Percentiles rank a stretch among this genome's conserved stretches.
Conservation (phyloP, 2,888 invertebrate genomes). For the Acanthacorydalis orientalis region DNA sequence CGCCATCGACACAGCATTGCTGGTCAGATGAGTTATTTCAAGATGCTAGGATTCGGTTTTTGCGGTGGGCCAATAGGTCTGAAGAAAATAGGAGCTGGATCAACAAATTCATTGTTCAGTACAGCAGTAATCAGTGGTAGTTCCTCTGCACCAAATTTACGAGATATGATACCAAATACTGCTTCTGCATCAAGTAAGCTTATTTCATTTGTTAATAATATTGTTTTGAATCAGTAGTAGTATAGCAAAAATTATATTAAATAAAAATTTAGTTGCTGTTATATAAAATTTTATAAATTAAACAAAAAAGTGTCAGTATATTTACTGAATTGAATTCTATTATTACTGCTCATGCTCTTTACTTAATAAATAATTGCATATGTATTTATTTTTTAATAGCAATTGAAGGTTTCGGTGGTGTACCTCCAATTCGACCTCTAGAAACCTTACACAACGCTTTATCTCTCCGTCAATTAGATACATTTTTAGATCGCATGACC, state of each 20-base stretch:
- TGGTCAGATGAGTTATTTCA: constrained; percentile 88
- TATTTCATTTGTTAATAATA: constrained; percentile 10
- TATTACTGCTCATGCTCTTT: too few relatives aligned
- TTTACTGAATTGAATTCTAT: too few relatives aligned
- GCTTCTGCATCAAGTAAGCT: constrained; percentile 59
- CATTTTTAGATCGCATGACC: constrained; percentile 76
- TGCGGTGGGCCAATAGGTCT: constrained; percentile 29
- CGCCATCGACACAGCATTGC: constrained; percentile 92
- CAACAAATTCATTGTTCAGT: constrained; percentile 77
- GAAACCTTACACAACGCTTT: constrained; percentile 96
- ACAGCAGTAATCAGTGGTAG: constrained; percentile 93
- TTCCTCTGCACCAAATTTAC: constrained; percentile 78
- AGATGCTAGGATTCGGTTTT: constrained; percentile 68
- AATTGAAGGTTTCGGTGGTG: constrained; percentile 75
- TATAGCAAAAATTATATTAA: not conserved
- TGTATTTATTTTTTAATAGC: constrained; percentile 27
- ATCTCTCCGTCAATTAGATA: constrained; percentile 79
- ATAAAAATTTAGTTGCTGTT: not conserved
- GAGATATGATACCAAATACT: constrained; percentile 68
- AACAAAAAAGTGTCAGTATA: too few relatives aligned
- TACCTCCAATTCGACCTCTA: constrained; percentile 88
- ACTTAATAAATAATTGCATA: too few relatives aligned
- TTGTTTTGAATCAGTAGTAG: not conserved
- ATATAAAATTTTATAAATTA: too few relatives aligned
- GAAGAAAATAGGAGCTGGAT: constrained; percentile 47